Percentiles rank a stretch among this genome's conserved stretches.
These are phyloP conservation scores for Globia sparganii DNA, from an alignment of 2,888 invertebrate genomes.

Conservation along the genomic window DNA sequence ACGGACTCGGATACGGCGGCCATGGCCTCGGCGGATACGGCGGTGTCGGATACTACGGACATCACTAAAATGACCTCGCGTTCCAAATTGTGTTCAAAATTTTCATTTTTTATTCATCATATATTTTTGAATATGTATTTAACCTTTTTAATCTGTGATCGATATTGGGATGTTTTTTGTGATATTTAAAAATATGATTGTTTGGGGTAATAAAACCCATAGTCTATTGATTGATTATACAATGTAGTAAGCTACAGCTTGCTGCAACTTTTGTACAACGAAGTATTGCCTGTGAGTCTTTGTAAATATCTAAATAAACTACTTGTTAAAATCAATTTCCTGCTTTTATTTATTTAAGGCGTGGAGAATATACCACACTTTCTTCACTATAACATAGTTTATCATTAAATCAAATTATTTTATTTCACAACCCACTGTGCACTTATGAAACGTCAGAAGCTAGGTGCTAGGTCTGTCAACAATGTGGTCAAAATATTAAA, in stretches of 20 bases:
- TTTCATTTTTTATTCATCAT: conserved; percentile 33
- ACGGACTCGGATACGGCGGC: conserved; percentile 68
- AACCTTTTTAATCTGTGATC: conserved; percentile 59
- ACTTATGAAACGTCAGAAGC: too few species aligned
- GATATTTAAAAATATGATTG: conserved; percentile 44
- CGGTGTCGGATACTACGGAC: conserved; percentile 69
- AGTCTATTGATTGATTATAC: conserved; percentile 34
- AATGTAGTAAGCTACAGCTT: conserved; percentile 21
- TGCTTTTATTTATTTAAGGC: not conserved
- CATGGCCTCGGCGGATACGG: conserved; percentile 71
- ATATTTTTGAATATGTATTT: conserved; percentile 43
- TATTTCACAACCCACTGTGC: too few species aligned
- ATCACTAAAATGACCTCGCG: conserved; percentile 73
- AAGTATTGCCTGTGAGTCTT: conserved; percentile 72
- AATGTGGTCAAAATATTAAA: too few species aligned
- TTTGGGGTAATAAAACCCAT: conserved; percentile 17
- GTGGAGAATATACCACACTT: not conserved
- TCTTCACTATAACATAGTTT: not conserved
- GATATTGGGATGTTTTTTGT: conserved; percentile 35
- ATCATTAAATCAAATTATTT: too few species aligned
- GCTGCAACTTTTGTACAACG: conserved; percentile 70
- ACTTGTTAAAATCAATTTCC: conserved; percentile 32
- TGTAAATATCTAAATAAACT: conserved; percentile 80
- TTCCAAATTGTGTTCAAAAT: conserved; percentile 49
- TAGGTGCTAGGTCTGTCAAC: too few species aligned